Evolutionary conservation across 2,797 vertebrate species (phyloP), one percentile per base, ranked within the genome.

Genomic region (Kryptolebias ocellatus): DNA sequence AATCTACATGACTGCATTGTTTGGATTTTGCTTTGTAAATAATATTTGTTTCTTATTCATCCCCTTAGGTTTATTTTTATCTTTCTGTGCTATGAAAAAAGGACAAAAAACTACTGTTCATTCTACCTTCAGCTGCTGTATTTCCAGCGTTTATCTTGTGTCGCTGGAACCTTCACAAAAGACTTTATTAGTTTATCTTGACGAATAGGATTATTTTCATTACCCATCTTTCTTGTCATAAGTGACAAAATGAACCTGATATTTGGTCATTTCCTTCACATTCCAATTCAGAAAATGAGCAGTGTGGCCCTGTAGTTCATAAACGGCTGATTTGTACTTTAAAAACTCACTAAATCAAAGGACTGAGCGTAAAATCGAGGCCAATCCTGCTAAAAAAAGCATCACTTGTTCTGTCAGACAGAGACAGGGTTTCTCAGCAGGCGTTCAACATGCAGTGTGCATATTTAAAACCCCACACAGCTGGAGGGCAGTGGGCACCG

Each of bases 391-490:
- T 56, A 29, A 52, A 29, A 52, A 67, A 1, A 59, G 54, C 29
- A 27, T 69, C 65, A 69, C 51, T 70, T 72, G 53, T 49, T n/a
- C 45, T 60, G 63, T 77, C 49, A 59, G 39, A 63, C 58, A 58
- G 20, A 53, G 56, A 68, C 20, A 31, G 57, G 51, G 68, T 47
- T 64, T 55, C 69, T 58, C 76, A 76, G 80, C 76, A 20, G 74
- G 80, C 75, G 65, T 56, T 68, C 66, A 53, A 28, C 34, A 59
- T 20, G 60, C 7, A 2, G 20, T 46, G n/a, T 76, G 76, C 67
- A 72, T 74, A 66, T 67, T 78, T 16, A 76, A 44, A 71, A 29
- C 34, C 24, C 12, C 37, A 63, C 66, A 54, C 74, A 80, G 82
- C 74, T 72, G 76, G 67, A 73, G 60, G 27, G 16, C 39, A 1